Percentiles rank a stretch among this genome's conserved stretches.
Conservation (phyloP, 2,888 invertebrate species). For the Epinotia nisella region DNA sequence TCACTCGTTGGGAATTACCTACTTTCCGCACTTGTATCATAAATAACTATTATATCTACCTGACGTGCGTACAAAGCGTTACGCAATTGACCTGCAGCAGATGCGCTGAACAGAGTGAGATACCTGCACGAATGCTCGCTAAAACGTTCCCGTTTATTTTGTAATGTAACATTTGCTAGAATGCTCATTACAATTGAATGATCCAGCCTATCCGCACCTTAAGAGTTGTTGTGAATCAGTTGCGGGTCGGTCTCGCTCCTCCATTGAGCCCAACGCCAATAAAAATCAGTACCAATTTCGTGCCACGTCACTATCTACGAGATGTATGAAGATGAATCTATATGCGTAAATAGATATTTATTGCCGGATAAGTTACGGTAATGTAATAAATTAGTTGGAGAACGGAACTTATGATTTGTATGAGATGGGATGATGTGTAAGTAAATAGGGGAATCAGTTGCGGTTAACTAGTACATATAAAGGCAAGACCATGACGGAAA, state of each 20-base stretch:
- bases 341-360: slow-evolving; percentile 32
- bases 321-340: slow-evolving; percentile 39
- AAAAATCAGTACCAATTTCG: slow-evolving; percentile 23
- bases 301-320: slow-evolving; percentile 28
- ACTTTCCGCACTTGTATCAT: too few relatives aligned
- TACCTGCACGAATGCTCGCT: too few relatives aligned
- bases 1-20: too few relatives aligned
- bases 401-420: neutral
- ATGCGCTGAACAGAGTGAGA: too few relatives aligned
- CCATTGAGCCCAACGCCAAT: slow-evolving; percentile 5
- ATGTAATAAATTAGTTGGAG: slow-evolving; percentile 20
- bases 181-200: neutral
- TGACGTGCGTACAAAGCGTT: too few relatives aligned
- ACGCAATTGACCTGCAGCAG: too few relatives aligned
- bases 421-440: neutral
- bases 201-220: neutral
- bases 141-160: too few relatives aligned
- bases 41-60: too few relatives aligned
- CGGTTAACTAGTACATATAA: too few relatives aligned
- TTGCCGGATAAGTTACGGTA: slow-evolving; percentile 16
- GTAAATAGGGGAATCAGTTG: neutral
- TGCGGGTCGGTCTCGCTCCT: neutral
- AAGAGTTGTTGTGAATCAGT: neutral
- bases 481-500: too few relatives aligned
- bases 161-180: too few relatives aligned